Conservation (phyloP, 2,113 vertebrate genomes). For the Amphilophus citrinellus region DNA sequence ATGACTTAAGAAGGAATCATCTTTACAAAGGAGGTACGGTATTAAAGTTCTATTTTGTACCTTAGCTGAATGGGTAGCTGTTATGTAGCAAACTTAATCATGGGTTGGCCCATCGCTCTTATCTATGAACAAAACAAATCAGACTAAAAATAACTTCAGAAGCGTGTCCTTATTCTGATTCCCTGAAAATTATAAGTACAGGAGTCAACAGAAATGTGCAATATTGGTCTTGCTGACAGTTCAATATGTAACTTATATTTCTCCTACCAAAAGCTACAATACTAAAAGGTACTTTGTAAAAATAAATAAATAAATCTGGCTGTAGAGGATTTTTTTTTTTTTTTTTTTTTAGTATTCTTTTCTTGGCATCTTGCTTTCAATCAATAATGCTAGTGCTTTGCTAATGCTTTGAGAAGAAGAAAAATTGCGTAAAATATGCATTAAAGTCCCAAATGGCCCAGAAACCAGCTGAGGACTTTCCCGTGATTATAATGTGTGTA, state of each 20-base stretch:
- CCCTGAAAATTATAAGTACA: not conserved
- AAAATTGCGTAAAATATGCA: not conserved
- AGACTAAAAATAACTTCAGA: slow-evolving; percentile 5
- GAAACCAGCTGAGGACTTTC: not conserved
- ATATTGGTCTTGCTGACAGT: not conserved
- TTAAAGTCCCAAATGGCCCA: not conserved
- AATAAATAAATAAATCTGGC: not conserved
- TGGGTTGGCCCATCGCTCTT: not conserved
- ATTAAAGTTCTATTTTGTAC: not conserved
- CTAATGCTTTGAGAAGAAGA: not conserved
- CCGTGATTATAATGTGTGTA: not conserved
- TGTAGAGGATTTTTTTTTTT: not conserved
- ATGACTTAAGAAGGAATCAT: not conserved
- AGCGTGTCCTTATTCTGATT: not conserved
- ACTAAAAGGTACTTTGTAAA: not conserved
- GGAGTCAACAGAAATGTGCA: not conserved
- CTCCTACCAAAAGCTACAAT: not conserved
- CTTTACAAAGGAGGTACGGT: not conserved
- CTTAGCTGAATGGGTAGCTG: not conserved
- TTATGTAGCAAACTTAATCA: not conserved
- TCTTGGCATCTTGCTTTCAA: not conserved
- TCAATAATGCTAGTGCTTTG: not conserved
- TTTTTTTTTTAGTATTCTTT: not conserved
- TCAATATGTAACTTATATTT: not conserved
- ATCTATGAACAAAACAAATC: slow-evolving; percentile 8